These are phyloP conservation scores for Urocolius indicus DNA, from an alignment of 2,113 vertebrate genomes.

Conservation along the genomic window DNA sequence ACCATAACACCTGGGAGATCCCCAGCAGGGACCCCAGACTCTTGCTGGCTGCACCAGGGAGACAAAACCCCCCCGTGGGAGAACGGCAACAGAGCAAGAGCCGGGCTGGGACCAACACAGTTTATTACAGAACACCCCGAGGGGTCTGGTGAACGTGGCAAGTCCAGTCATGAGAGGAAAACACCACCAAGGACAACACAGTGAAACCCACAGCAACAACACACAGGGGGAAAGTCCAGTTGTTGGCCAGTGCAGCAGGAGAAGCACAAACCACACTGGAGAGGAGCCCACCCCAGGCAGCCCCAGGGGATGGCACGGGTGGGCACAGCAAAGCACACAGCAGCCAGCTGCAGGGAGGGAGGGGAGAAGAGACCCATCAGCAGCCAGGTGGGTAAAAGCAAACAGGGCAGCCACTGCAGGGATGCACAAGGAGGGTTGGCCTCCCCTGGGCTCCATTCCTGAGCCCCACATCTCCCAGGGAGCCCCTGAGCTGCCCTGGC, in stretches of 20 bases:
- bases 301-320: rapidly evolving
- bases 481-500: neutral
- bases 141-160: neutral
- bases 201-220: constrained; percentile 28
- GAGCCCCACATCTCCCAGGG: rapidly evolving
- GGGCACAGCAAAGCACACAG: neutral
- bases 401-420: neutral
- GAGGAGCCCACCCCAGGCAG: neutral
- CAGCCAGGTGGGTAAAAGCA: neutral
- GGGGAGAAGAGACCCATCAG: rapidly evolving
- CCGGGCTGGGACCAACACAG: neutral
- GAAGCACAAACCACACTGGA: neutral
- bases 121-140: constrained; percentile 54
- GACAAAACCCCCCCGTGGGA: neutral
- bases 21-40: neutral
- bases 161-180: neutral
- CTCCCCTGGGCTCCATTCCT: rapidly evolving
- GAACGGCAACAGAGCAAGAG: neutral
- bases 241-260: neutral
- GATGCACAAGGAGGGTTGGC: neutral
- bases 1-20: neutral
- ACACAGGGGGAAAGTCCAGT: neutral
- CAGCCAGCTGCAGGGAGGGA: neutral
- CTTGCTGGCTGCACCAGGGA: too few relatives aligned
- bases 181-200: neutral